These are phyloP conservation scores for Chydorus sphaericus DNA, from an alignment of 2,888 invertebrate species.

Conservation along the genomic window DNA sequence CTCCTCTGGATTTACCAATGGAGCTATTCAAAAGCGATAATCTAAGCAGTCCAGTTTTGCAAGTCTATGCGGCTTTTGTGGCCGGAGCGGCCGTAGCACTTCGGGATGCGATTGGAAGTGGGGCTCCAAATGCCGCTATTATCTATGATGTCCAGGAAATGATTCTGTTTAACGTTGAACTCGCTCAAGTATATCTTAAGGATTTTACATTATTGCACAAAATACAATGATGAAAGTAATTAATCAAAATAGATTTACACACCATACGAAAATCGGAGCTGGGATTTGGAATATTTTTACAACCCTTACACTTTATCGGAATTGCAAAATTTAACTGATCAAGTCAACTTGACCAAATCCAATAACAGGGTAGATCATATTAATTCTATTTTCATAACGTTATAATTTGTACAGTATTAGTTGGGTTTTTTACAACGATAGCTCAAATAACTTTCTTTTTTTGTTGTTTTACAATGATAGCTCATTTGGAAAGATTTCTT, in stretches of 20 bases:
- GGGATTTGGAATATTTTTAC: slow-evolving; percentile 25
- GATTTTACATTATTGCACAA: too few relatives aligned
- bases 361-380: slow-evolving; percentile 6
- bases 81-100: slow-evolving; percentile 21
- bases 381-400: neutral
- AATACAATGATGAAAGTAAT: too few relatives aligned
- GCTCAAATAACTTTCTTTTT: neutral
- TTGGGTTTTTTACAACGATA: neutral
- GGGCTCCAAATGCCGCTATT: neutral
- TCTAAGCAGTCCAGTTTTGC: slow-evolving; percentile 18
- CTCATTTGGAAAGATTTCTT: neutral
- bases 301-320: slow-evolving; percentile 25
- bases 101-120: neutral
- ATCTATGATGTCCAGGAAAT: slow-evolving; percentile 45
- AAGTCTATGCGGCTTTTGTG: slow-evolving; percentile 22
- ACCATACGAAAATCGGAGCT: too few relatives aligned
- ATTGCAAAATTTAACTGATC: slow-evolving; percentile 25
- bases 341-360: slow-evolving; percentile 10
- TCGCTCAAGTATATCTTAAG: slow-evolving; percentile 37
- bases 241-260: too few relatives aligned
- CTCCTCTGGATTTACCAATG: neutral
- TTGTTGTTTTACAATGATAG: too few relatives aligned
- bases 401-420: neutral
- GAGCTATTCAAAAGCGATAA: neutral
- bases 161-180: slow-evolving; percentile 60